Percentiles rank a stretch among this genome's conserved stretches.
phyloP scores from a whole-genome alignment of 2,113 vertebrate species.

The Lota lota region DNA sequence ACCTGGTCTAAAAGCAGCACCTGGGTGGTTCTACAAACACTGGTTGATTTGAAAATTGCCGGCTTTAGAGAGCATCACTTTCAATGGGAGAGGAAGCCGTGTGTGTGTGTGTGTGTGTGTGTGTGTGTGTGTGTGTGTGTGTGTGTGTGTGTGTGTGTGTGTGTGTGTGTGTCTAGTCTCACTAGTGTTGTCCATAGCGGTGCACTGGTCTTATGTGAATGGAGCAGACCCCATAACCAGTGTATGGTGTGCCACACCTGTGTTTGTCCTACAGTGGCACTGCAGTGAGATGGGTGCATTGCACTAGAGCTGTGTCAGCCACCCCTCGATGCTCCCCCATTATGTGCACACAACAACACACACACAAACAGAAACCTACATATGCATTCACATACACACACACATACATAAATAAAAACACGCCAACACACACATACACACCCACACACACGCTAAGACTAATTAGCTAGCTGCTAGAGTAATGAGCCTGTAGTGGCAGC shows the following conservation, averaged over 20 bases:
- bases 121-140: too few species aligned
- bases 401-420: background rate
- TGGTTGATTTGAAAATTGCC: conserved; percentile 22
- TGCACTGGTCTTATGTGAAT: too few species aligned
- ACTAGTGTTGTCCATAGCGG: too few species aligned
- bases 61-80: conserved; percentile 4
- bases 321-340: too few species aligned
- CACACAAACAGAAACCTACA: background rate
- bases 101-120: background rate
- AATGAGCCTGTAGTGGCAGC: conserved; percentile 47
- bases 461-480: conserved; percentile 16
- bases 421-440: background rate
- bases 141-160: too few species aligned
- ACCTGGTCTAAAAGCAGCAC: conserved; percentile 18
- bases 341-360: background rate
- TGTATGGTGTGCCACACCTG: too few species aligned
- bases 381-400: conserved; percentile 18
- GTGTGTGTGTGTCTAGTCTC: too few species aligned
- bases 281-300: too few species aligned
- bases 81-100: too few species aligned
- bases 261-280: too few species aligned
- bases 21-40: conserved; percentile 33
- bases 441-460: conserved; percentile 31
- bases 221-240: too few species aligned
- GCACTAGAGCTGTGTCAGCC: too few species aligned